A percentile compares a stretch with the other conserved stretches of the same genome.
phyloP scores from a whole-genome alignment of 2,797 vertebrate genomes.

The Microhierax caerulescens region DNA sequence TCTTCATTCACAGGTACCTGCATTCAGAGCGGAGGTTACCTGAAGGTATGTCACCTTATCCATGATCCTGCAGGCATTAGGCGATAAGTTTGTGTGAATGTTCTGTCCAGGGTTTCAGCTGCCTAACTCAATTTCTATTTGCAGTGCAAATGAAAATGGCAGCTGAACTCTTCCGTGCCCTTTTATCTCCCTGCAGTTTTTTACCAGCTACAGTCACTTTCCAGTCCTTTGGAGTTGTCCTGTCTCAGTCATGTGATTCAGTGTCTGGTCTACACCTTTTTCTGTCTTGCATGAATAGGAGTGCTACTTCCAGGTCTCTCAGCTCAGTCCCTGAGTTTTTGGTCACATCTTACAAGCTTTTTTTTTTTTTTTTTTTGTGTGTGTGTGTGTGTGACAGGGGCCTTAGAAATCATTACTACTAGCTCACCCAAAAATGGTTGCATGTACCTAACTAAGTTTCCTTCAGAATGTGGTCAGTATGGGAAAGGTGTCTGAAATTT shows the following conservation, averaged over 20 bases:
- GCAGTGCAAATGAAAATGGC: neutral
- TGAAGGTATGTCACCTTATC: slow-evolving; percentile 77
- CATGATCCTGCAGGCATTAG: neutral
- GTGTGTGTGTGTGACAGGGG: neutral
- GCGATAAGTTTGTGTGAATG: neutral
- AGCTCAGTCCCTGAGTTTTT: neutral
- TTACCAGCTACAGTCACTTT: neutral
- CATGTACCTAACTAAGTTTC: neutral
- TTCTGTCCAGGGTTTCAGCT: neutral
- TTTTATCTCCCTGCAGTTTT: neutral
- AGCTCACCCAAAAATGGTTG: neutral
- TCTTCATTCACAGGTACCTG: slow-evolving; percentile 80
- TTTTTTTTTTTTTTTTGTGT: neutral
- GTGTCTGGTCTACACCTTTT: neutral
- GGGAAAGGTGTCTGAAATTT: neutral
- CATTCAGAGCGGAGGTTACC: slow-evolving; percentile 79
- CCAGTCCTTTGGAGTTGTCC: neutral
- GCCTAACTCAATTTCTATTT: neutral
- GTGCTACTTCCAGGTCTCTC: neutral
- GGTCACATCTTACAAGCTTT: neutral
- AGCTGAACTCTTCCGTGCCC: neutral
- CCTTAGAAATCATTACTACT: neutral
- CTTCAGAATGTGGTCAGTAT: neutral
- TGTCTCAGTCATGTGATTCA: neutral
- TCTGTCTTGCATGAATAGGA: neutral